phyloP scores from a whole-genome alignment of 2,113 vertebrate species.

The Aphelocoma coerulescens region DNA sequence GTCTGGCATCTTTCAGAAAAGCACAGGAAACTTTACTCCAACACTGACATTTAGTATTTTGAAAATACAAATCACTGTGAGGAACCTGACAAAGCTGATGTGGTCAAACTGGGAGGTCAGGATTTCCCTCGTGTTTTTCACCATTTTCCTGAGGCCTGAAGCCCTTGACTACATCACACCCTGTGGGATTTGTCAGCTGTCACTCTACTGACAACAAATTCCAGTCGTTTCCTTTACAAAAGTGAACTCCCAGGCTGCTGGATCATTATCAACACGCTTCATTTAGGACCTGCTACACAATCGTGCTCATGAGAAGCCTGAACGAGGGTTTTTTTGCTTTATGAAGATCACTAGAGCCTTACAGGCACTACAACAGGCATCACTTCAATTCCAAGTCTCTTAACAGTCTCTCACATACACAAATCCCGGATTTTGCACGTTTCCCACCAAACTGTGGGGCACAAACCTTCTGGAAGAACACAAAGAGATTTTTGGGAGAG shows the following conservation, averaged over 20 bases:
- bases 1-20: neutral
- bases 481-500: neutral
- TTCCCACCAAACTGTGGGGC: neutral
- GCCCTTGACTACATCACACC: neutral
- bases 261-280: neutral
- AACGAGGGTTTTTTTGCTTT: neutral
- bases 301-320: accelerated
- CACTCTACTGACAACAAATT: neutral
- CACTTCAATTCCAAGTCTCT: neutral
- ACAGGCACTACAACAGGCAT: neutral
- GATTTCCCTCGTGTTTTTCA: neutral
- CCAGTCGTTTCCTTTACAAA: neutral
- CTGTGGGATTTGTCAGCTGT: neutral
- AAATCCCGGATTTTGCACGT: accelerated
- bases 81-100: neutral
- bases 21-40: neutral
- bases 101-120: neutral
- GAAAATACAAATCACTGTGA: neutral
- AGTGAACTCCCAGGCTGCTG: neutral
- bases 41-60: neutral
- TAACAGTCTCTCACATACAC: neutral
- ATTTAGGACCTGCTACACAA: neutral
- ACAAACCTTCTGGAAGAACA: neutral
- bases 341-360: neutral
- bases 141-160: neutral